These are phyloP conservation scores for Argynnis bischoffii DNA, from an alignment of 2,888 invertebrate genomes.

Conservation along the genomic window DNA sequence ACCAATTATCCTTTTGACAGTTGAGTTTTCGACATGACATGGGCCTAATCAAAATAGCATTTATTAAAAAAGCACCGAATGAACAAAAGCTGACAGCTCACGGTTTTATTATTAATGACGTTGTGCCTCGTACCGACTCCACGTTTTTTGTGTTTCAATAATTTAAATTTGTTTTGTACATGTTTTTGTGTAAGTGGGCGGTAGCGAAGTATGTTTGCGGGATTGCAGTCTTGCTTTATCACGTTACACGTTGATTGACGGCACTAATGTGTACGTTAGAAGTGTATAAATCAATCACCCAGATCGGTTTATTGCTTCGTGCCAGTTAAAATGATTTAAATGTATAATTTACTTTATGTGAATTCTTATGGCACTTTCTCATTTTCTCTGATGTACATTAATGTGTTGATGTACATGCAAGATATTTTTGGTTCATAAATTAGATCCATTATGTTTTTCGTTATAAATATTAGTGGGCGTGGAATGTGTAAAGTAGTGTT, in stretches of 20 bases:
- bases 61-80: constrained; percentile 79
- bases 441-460: background rate
- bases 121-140: constrained; percentile 50
- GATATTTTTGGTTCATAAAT: background rate
- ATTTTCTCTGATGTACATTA: constrained; percentile 28
- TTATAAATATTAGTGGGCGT: background rate
- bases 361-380: constrained; percentile 30
- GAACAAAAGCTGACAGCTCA: constrained; percentile 78
- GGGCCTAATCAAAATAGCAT: constrained; percentile 84
- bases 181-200: constrained; percentile 63
- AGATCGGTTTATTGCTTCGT: constrained; percentile 61
- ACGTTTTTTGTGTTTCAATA: constrained; percentile 62
- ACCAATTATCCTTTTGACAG: constrained; percentile 83
- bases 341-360: constrained; percentile 55
- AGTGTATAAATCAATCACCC: constrained; percentile 73
- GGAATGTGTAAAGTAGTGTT: background rate
- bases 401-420: constrained; percentile 11
- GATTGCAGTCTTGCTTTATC: constrained; percentile 67
- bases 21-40: constrained; percentile 82
- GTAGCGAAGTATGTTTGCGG: constrained; percentile 54
- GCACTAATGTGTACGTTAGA: constrained; percentile 68
- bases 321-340: constrained; percentile 45
- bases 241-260: constrained; percentile 69
- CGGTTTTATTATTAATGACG: constrained; percentile 79
- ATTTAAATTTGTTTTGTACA: constrained; percentile 71